These are phyloP conservation scores for Scophthalmus maximus DNA, from an alignment of 2,113 vertebrate genomes.

Conservation along the genomic window DNA sequence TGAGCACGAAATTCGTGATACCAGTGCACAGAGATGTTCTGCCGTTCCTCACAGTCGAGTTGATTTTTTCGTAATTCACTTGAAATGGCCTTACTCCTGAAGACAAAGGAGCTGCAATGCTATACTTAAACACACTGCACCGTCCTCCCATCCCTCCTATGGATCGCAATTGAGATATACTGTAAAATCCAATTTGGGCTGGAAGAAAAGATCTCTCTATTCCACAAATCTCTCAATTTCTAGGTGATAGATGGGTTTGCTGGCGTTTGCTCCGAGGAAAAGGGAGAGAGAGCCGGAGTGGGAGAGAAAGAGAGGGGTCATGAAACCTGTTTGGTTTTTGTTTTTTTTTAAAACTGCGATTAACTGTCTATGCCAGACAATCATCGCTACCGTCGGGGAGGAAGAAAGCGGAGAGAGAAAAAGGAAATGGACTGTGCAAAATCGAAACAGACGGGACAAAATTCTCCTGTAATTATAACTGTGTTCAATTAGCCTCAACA, in stretches of 20 bases:
- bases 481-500: slow-evolving; percentile 61
- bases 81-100: not conserved
- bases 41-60: no score
- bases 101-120: not conserved
- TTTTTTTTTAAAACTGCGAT: slow-evolving; percentile 1
- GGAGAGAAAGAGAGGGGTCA: slow-evolving; percentile 1
- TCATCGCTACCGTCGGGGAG: slow-evolving; percentile 3
- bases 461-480: slow-evolving; percentile 45
- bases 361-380: slow-evolving; percentile 6
- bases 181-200: slow-evolving; percentile 28
- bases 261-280: slow-evolving; percentile 16
- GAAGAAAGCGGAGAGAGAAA: slow-evolving; percentile 17
- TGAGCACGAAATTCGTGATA: no score
- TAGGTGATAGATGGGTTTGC: slow-evolving; percentile 15
- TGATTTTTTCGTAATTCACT: not conserved
- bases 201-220: slow-evolving; percentile 14
- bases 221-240: slow-evolving; percentile 12
- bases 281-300: not conserved
- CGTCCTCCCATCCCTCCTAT: not conserved
- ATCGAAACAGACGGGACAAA: slow-evolving; percentile 51
- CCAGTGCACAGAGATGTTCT: no score
- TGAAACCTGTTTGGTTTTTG: not conserved
- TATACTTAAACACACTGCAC: slow-evolving; percentile 10
- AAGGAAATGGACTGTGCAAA: slow-evolving; percentile 53
- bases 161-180: slow-evolving; percentile 19